Evolutionary conservation across 2,888 invertebrate genomes (phyloP), one percentile per base, ranked within the genome.

Genomic region (Mythimna pallens): DNA sequence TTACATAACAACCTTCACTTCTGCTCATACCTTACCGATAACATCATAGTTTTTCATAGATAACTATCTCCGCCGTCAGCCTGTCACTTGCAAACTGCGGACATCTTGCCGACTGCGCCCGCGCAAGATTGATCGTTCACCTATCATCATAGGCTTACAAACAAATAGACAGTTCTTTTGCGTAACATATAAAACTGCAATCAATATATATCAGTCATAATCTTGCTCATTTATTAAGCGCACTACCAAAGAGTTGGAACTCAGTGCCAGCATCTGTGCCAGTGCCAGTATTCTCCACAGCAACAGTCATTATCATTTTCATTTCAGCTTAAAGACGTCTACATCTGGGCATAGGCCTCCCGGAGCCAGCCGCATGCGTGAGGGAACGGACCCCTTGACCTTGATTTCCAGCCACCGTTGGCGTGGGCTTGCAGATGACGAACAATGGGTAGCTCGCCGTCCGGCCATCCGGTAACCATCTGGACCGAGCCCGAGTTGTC

Each of bases 71-170:
- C 50, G 65, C 69, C 52, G 34, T 25, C 34, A 59, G 58, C 73
- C 76, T 68, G 86, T 82, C 78, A 80, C 85, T 81, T 77, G 80
- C 54, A 34, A n/a, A 80, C 76, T 77, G 55, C 81, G 85, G 86
- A 86, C 85, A 86, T 89, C 81, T 89, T 80, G 58, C 36, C 30
- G 14, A 81, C 67, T 89, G 90, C 90, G 92, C 91, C 82, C 71
- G 90, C 90, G 89, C 90, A 89, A 90, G 92, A 93, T 91, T 91
- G 89, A 93, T 93, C 87, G 89, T 84, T 89, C 86, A 86, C 80
- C 84, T 87, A 74, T 63, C 79, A 64, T 54, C 80, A 67, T 50
- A 92, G 91, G 88, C 59, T 58, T 80, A 61, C 12, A 5, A 83
- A 80, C 4, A 6, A 25, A 17, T 75, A 87, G 86, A 88, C 57